A percentile compares a stretch with the other conserved stretches of the same genome.
These are phyloP conservation scores for Pithys albifrons DNA, from an alignment of 2,113 vertebrate species.

Conservation along the genomic window DNA sequence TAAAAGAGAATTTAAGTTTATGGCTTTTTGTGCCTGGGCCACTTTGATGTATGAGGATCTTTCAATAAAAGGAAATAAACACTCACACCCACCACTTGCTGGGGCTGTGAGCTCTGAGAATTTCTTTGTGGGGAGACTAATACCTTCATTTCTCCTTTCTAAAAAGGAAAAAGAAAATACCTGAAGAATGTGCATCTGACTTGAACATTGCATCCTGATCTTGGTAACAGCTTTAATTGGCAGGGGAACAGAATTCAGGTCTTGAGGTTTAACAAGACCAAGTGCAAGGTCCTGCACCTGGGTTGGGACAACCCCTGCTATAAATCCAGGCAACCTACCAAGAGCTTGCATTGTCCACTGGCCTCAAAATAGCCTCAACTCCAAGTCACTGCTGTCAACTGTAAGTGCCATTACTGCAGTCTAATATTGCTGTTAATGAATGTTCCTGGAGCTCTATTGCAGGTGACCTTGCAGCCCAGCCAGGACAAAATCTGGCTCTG, in stretches of 20 bases:
- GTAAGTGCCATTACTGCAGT: background rate
- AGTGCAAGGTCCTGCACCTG: background rate
- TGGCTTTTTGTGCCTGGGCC: background rate
- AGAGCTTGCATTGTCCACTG: background rate
- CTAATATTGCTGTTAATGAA: background rate
- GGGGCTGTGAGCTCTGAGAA: background rate
- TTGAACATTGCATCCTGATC: background rate
- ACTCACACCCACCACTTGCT: rapidly evolving
- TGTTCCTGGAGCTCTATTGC: background rate
- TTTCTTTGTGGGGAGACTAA: background rate
- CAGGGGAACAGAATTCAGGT: background rate
- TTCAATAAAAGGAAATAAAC: background rate
- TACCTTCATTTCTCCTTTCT: background rate
- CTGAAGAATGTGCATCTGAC: background rate
- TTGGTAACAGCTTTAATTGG: background rate
- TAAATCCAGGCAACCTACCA: background rate
- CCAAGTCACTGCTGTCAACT: background rate
- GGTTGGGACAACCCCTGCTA: background rate
- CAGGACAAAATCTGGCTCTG: background rate
- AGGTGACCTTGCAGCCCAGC: background rate
- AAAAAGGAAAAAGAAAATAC: background rate
- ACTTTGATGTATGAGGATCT: background rate
- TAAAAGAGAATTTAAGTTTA: constrained; percentile 21
- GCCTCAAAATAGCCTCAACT: background rate
- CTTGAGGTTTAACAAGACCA: background rate